Evolutionary conservation across 2,888 invertebrate species (phyloP).

Genomic region (Abrostola tripartita): DNA sequence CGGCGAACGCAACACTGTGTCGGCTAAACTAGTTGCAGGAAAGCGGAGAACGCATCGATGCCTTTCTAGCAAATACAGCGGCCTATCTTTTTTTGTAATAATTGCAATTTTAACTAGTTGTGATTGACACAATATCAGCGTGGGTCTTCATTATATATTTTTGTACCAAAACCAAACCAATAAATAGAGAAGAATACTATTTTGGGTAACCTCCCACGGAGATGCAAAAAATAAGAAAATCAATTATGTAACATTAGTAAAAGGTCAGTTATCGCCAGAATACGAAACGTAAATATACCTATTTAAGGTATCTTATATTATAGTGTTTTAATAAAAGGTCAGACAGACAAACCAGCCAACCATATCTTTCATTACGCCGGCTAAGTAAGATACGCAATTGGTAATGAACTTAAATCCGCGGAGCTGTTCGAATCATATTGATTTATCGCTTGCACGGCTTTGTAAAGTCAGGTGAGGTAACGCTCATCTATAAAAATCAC

Average conservation of each 20-base stretch:
- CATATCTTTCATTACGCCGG: slow-evolving; percentile 2
- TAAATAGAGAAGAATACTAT: not conserved
- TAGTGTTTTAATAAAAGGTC: not conserved
- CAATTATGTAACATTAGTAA: slow-evolving; percentile 16
- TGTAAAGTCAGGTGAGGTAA: slow-evolving; percentile 4
- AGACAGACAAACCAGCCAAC: slow-evolving; percentile 2
- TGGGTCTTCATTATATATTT: slow-evolving; percentile 7
- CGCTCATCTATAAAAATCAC: slow-evolving; percentile 5
- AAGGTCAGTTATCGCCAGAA: slow-evolving; percentile 11
- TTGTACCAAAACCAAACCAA: not conserved
- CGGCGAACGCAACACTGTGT: slow-evolving; percentile 43
- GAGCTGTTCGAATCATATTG: slow-evolving; percentile 34
- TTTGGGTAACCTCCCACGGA: slow-evolving; percentile 32
- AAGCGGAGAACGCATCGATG: slow-evolving; percentile 27
- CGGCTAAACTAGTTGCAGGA: slow-evolving; percentile 26
- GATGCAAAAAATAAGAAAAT: slow-evolving; percentile 20
- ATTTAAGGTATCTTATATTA: not conserved
- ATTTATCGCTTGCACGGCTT: slow-evolving; percentile 21
- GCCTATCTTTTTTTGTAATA: slow-evolving; percentile 15
- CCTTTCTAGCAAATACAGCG: slow-evolving; percentile 29
- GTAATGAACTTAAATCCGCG: slow-evolving; percentile 11
- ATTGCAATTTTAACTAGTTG: slow-evolving; percentile 11
- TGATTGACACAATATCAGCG: slow-evolving; percentile 5
- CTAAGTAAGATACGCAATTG: not conserved
- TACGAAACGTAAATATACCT: not conserved